These are phyloP conservation scores for Thalpophila matura DNA, from an alignment of 2,888 invertebrate genomes.

Conservation along the genomic window DNA sequence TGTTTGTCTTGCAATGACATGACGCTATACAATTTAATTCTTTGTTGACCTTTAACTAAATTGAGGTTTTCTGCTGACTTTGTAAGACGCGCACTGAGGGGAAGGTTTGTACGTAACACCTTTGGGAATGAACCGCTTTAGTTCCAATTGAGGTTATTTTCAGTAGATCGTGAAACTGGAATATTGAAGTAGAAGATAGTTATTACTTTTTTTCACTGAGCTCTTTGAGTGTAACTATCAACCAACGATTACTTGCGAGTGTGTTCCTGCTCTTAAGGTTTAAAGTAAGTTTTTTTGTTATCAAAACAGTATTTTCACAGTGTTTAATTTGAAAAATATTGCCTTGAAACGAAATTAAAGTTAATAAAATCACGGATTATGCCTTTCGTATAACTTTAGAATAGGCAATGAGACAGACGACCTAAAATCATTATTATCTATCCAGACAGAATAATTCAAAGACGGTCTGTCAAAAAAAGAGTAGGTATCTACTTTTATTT, in stretches of 20 bases:
- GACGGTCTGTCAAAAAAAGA: background rate
- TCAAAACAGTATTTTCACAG: too few species aligned
- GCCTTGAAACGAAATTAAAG: too few species aligned
- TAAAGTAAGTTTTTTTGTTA: too few species aligned
- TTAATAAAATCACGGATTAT: background rate
- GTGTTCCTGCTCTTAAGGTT: too few species aligned
- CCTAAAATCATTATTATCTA: background rate
- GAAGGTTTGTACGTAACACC: slow-evolving; percentile 1
- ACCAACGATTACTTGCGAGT: too few species aligned
- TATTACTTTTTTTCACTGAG: too few species aligned
- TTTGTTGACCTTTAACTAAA: slow-evolving; percentile 25
- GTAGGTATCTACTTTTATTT: too few species aligned
- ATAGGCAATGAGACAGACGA: background rate
- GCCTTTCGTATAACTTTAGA: background rate
- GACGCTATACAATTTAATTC: slow-evolving; percentile 31
- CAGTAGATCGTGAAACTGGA: background rate
- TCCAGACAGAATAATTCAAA: background rate
- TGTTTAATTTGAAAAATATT: too few species aligned
- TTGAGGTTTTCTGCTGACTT: slow-evolving; percentile 35
- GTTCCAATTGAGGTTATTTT: background rate
- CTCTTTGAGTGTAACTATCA: too few species aligned
- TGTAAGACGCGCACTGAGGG: background rate
- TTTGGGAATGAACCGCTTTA: slow-evolving; percentile 4
- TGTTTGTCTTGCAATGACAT: background rate
- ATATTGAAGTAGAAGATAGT: background rate